These are phyloP conservation scores for Geodia barretti DNA, from an alignment of 37 sponge, comb jelly and placozoan species.

Conservation along the genomic window DNA sequence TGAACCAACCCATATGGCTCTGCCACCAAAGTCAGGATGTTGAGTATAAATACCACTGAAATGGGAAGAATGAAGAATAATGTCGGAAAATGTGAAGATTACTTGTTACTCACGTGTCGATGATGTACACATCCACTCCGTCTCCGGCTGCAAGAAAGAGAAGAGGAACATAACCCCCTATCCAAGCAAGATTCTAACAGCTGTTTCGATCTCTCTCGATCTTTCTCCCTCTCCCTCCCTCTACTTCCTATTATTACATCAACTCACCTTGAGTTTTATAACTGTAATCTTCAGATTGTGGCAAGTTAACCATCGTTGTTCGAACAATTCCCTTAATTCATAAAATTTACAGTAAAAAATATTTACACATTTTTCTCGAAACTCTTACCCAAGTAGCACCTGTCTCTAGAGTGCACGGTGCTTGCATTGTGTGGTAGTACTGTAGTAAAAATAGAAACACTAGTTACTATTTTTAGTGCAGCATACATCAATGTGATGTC, in stretches of 20 bases:
- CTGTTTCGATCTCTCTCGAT: not conserved
- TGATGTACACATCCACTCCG: constrained; percentile 62
- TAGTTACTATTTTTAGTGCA: not conserved
- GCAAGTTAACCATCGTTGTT: constrained; percentile 7
- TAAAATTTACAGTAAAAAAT: not conserved
- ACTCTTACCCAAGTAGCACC: constrained; percentile 37
- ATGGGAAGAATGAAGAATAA: not conserved
- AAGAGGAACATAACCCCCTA: not conserved
- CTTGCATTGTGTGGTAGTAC: constrained; percentile 4
- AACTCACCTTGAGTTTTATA: constrained; percentile 5
- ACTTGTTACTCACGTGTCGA: constrained; percentile 67
- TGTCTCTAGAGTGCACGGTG: constrained; percentile 12
- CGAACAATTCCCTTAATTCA: constrained; percentile 40
- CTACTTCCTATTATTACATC: too few relatives aligned
- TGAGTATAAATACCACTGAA: not conserved
- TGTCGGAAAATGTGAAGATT: not conserved
- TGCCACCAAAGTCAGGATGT: constrained; percentile 62
- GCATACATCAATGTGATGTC: not conserved
- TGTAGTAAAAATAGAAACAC: not conserved
- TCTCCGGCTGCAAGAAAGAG: constrained; percentile 24
- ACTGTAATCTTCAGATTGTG: constrained; percentile 4
- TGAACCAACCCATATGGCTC: constrained; percentile 33
- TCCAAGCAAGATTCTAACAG: not conserved
- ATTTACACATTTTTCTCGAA: not conserved
- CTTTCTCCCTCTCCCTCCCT: not conserved